Conservation (phyloP, 2,113 vertebrate species). For the Oryzias woworae region DNA sequence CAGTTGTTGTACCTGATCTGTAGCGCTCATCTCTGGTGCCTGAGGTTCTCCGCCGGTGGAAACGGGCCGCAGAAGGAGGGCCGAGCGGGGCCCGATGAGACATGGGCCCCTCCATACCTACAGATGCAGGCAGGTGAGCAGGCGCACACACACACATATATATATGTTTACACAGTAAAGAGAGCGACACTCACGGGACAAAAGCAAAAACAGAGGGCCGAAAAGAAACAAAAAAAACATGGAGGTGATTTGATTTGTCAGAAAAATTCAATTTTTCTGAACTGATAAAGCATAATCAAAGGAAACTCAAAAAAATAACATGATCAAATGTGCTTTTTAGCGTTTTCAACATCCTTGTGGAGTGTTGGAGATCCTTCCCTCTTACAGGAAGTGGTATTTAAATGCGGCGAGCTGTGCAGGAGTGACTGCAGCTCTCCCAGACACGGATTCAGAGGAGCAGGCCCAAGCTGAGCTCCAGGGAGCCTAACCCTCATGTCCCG, state of each 20-base stretch:
- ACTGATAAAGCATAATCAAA: constrained; percentile 33
- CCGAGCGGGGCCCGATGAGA: constrained; percentile 90
- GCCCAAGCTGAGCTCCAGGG: constrained; percentile 68
- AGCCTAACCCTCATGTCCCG: constrained; percentile 54
- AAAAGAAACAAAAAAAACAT: constrained; percentile 54
- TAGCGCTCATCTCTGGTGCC: constrained; percentile 98
- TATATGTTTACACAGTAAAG: constrained; percentile 4
- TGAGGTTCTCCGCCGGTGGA: constrained; percentile 94
- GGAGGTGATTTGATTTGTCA: constrained; percentile 59
- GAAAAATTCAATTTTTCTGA: constrained; percentile 60
- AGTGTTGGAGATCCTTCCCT: not conserved
- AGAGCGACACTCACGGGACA: constrained; percentile 30
- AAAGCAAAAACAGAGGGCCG: constrained; percentile 32
- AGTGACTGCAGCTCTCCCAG: constrained; percentile 3
- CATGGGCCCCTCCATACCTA: constrained; percentile 93
- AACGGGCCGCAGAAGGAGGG: constrained; percentile 90
- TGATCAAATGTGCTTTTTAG: constrained; percentile 12
- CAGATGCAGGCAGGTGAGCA: constrained; percentile 55
- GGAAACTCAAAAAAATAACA: constrained; percentile 11
- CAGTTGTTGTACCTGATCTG: constrained; percentile 83
- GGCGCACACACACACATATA: constrained; percentile 21
- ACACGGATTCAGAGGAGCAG: constrained; percentile 46
- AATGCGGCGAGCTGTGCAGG: not conserved
- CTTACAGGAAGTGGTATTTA: not conserved
- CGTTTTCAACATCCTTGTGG: constrained; percentile 15